Evolutionary conservation across 2,888 invertebrate genomes (phyloP).

Genomic region (Lottia gigantea): DNA sequence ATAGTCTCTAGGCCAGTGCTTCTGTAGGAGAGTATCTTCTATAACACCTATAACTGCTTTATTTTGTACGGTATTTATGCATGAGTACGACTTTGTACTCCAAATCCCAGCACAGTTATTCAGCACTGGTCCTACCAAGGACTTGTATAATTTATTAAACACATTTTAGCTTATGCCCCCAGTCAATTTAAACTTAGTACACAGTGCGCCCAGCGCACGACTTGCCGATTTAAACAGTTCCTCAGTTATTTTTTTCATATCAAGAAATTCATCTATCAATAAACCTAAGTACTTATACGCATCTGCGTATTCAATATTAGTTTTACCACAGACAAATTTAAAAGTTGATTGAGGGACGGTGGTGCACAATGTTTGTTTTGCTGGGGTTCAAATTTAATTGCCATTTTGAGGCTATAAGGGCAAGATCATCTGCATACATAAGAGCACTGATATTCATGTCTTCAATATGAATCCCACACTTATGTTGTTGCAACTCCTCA

Average conservation of each 20-base stretch:
- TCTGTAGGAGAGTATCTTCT: no score
- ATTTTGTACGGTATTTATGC: no score
- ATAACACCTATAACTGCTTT: no score
- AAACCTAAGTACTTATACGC: conserved; percentile 21
- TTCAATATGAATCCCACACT: conserved; percentile 14
- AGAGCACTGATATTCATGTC: conserved; percentile 7
- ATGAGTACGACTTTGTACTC: not conserved
- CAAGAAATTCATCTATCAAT: conserved; percentile 18
- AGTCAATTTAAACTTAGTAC: conserved; percentile 13
- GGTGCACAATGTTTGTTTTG: conserved; percentile 6
- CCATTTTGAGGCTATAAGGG: conserved; percentile 13
- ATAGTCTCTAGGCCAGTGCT: no score
- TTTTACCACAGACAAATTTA: not conserved
- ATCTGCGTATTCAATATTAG: not conserved
- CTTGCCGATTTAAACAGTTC: conserved; percentile 15
- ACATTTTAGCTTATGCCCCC: conserved; percentile 19
- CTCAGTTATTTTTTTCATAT: conserved; percentile 8
- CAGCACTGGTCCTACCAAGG: not conserved
- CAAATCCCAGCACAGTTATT: not conserved
- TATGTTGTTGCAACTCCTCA: conserved; percentile 4
- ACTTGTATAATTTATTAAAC: conserved; percentile 20
- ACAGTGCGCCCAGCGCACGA: conserved; percentile 16
- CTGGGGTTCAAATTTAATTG: conserved; percentile 8
- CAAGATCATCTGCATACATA: conserved; percentile 21
- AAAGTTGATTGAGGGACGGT: not conserved